Evolutionary conservation across 2,113 vertebrate genomes (phyloP), one percentile per base, ranked within the genome.

Genomic region (Ameiurus melas): DNA sequence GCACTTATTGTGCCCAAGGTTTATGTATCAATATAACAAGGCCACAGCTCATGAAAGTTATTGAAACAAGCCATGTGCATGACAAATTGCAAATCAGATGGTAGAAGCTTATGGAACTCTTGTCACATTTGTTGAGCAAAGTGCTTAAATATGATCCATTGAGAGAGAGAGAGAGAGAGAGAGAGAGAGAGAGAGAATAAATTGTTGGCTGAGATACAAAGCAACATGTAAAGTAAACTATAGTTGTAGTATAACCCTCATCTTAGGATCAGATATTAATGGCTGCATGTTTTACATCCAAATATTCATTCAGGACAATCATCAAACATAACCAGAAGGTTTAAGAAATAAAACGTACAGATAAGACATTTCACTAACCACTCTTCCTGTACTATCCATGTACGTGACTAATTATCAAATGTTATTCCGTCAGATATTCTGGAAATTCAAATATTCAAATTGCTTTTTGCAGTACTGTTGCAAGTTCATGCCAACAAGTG

Each of bases 231-330:
- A 78, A 78, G 22, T 5, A 51, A 51, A 12, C 22, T 2, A 75
- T 33, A 30, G 13, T n/a, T 62, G 27, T 6, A 62, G 22, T 68
- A 33, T 30, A 68, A 30, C 7, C 1, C 43, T 14, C 5, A 2
- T 51, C 39, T 88, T 89, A 88, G 82, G 75, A 89, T 90, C 73
- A 79, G 53, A 91, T 89, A 89, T 93, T 92, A 94, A 94, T 93
- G 91, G 93, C n/a, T 77, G 47, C 81, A 89, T 89, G 85, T 75
- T 81, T 39, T 71, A 68, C 55, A 64, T 77, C 39, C 66, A 64
- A 79, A 30, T 81, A 30, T 53, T 77, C 2, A 55, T 30, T 85
- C 86, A 89, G 64, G 51, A 77, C 87, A 22, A 79, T 83, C 25
- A 33, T 43, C 9, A 79, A 85, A 64, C 36, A 64, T 51, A 78